Percentiles rank a stretch among this genome's conserved stretches.
phyloP scores from a whole-genome alignment of 2,797 vertebrate genomes.

The Melanotaenia boesemani region DNA sequence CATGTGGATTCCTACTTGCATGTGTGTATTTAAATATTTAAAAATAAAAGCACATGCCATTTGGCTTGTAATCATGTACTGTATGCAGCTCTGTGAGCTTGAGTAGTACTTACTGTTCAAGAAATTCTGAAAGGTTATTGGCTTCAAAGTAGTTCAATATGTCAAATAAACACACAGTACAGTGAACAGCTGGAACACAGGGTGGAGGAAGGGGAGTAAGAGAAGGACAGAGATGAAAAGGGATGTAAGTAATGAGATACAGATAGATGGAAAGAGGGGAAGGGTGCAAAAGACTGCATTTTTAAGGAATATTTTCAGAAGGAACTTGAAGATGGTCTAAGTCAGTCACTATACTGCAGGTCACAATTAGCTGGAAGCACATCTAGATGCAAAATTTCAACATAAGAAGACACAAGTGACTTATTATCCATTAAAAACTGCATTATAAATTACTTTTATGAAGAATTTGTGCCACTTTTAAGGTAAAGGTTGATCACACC shows the following conservation, averaged over 20 bases:
- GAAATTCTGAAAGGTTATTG: slow-evolving; percentile 68
- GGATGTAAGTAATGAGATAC: background rate
- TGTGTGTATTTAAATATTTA: slow-evolving; percentile 16
- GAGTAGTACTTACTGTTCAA: slow-evolving; percentile 46
- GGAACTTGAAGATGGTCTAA: no score
- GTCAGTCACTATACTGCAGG: no score
- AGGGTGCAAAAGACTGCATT: no score
- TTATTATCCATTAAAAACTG: no score
- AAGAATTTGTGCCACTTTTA: no score
- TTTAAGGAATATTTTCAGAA: background rate
- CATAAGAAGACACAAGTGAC: no score
- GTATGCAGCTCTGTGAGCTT: slow-evolving; percentile 32
- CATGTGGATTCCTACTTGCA: background rate
- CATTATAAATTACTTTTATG: no score
- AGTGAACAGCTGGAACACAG: slow-evolving; percentile 63
- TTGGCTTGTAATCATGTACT: slow-evolving; percentile 8
- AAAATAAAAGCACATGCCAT: slow-evolving; percentile 6
- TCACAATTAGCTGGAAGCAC: no score
- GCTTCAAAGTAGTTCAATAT: slow-evolving; percentile 74
- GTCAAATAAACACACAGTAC: slow-evolving; percentile 75
- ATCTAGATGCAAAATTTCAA: no score
- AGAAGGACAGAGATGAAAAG: slow-evolving; percentile 50
- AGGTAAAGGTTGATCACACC: background rate
- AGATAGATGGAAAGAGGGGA: slow-evolving; percentile 18
- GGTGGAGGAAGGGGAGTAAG: slow-evolving; percentile 15